Percentiles rank a stretch among this genome's conserved stretches.
phyloP scores from a whole-genome alignment of 2,113 vertebrate species.

The Hucho hucho region DNA sequence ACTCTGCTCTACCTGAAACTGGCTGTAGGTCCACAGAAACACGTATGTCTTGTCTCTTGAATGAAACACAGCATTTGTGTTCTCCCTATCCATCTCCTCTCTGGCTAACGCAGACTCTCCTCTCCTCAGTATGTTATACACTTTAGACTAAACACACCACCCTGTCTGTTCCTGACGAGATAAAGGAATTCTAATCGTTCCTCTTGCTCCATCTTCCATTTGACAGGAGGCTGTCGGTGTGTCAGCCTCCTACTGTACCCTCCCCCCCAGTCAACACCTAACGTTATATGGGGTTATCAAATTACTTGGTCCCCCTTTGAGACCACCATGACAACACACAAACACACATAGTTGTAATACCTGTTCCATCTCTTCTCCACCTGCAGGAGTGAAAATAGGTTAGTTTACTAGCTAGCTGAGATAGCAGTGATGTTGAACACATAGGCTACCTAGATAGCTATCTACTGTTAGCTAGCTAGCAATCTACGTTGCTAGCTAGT shows the following conservation, averaged over 20 bases:
- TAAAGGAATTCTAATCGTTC: background rate
- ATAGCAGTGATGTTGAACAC: too few species aligned
- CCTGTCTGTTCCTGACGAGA: background rate
- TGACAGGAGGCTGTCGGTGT: background rate
- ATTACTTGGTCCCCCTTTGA: too few species aligned
- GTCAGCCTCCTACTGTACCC: background rate
- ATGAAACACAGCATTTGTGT: conserved; percentile 1
- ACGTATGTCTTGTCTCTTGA: conserved; percentile 59
- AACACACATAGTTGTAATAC: background rate
- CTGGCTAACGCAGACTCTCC: background rate
- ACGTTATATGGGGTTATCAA: too few species aligned
- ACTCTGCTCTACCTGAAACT: conserved; percentile 63
- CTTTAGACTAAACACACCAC: background rate
- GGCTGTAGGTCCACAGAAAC: conserved; percentile 68
- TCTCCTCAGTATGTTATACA: background rate
- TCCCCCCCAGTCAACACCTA: too few species aligned
- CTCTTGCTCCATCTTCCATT: background rate
- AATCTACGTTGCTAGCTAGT: too few species aligned
- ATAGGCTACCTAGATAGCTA: too few species aligned
- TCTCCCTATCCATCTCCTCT: conserved; percentile 36
- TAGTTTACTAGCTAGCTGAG: too few species aligned
- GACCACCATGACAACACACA: background rate
- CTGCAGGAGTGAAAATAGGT: background rate
- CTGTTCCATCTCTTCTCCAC: background rate
- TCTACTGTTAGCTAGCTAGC: too few species aligned